Percentiles rank a stretch among this genome's conserved stretches.
phyloP scores from a whole-genome alignment of 2,888 invertebrate genomes.

The Volucella inflata region DNA sequence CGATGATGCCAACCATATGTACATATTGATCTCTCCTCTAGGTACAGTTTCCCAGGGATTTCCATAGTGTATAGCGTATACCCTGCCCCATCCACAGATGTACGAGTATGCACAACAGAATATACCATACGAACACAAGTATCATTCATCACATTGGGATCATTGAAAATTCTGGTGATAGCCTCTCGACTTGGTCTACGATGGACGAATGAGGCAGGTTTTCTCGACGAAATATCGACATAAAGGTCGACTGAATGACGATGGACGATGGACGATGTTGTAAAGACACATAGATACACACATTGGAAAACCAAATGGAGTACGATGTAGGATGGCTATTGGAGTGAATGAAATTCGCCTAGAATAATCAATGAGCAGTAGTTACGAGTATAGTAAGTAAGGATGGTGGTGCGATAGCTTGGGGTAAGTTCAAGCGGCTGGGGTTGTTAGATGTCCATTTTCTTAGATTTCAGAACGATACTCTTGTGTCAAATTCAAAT shows the following conservation, averaged over 20 bases:
- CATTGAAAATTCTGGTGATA: conserved; percentile 72
- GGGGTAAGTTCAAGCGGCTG: not conserved
- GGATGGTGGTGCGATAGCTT: conserved; percentile 9
- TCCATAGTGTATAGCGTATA: conserved; percentile 1
- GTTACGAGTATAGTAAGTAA: conserved; percentile 18
- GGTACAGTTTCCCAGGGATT: conserved; percentile 23
- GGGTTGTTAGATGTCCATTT: conserved; percentile 46
- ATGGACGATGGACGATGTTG: conserved; percentile 36
- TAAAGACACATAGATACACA: not conserved
- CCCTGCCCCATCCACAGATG: conserved; percentile 9
- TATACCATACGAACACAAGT: no score
- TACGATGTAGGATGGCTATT: conserved; percentile 48
- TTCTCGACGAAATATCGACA: conserved; percentile 61
- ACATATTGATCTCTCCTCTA: conserved; percentile 61
- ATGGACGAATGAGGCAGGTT: conserved; percentile 41
- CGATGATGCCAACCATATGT: conserved; percentile 60
- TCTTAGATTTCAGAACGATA: conserved; percentile 64
- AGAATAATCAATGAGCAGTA: conserved; percentile 72
- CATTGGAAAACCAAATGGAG: not conserved
- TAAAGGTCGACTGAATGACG: conserved; percentile 53
- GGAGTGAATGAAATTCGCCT: conserved; percentile 69
- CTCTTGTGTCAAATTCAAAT: conserved; percentile 73
- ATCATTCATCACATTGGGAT: conserved; percentile 46
- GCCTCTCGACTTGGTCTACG: conserved; percentile 63
- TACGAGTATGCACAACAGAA: conserved; percentile 2